Percentiles rank a stretch among this genome's conserved stretches.
phyloP scores from a whole-genome alignment of 1,140 invertebrate genomes.

The Notospermus geniculatus region DNA sequence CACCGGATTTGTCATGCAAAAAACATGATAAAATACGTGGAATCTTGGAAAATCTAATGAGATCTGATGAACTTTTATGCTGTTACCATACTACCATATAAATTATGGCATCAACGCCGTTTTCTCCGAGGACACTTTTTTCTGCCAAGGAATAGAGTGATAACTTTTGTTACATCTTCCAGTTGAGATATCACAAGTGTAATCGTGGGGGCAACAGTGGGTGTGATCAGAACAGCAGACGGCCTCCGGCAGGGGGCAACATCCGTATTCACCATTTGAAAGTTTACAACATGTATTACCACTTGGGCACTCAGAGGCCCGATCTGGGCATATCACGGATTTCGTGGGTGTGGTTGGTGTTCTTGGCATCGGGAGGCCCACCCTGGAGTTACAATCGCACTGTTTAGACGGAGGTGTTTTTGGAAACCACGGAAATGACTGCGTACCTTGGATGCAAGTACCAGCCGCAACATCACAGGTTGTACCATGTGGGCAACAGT shows the following conservation, averaged over 20 bases:
- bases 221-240: constrained; percentile 41
- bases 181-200: constrained; percentile 33
- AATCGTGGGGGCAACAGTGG: constrained; percentile 45
- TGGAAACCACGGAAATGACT: constrained; percentile 16
- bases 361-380: no score
- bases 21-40: no score
- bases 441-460: constrained; percentile 27
- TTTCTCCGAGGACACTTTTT: constrained; percentile 16
- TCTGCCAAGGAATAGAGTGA: constrained; percentile 17
- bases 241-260: constrained; percentile 51
- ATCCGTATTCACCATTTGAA: constrained; percentile 43
- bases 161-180: constrained; percentile 29
- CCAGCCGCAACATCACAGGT: constrained; percentile 34
- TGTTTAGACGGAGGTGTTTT: no score
- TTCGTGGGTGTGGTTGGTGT: constrained; percentile 5
- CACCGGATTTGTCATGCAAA: no score
- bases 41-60: no score
- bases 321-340: constrained; percentile 30
- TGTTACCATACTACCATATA: no score
- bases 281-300: constrained; percentile 53
- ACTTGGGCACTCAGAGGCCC: constrained; percentile 42
- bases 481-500: constrained; percentile 45
- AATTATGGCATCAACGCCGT: no score
- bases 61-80: no score
- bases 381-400: no score